A percentile compares a stretch with the other conserved stretches of the same genome.
phyloP scores from a whole-genome alignment of 1,140 invertebrate genomes.

The Parasteatoda tepidariorum region DNA sequence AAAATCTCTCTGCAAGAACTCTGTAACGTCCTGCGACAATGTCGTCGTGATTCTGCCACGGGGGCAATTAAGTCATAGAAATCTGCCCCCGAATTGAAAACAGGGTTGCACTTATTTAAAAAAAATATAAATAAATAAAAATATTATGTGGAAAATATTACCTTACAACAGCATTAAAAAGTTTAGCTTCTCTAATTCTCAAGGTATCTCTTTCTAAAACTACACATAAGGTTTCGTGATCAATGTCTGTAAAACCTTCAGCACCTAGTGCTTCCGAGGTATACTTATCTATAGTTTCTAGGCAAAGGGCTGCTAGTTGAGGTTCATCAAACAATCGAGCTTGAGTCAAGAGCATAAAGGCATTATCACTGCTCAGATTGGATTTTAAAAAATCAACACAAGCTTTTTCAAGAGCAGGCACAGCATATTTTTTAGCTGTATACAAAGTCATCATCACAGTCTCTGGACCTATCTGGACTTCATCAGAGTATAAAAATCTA shows the following conservation, averaged over 20 bases:
- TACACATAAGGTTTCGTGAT: conserved; percentile 82
- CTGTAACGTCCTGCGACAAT: too few relatives aligned
- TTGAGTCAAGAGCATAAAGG: conserved; percentile 84
- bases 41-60: too few relatives aligned
- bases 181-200: conserved; percentile 82
- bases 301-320: conserved; percentile 80
- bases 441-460: conserved; percentile 89
- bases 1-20: too few relatives aligned
- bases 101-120: too few relatives aligned
- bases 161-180: conserved; percentile 77
- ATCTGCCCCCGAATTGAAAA: too few relatives aligned
- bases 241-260: conserved; percentile 89
- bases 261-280: conserved; percentile 83
- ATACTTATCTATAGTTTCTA: conserved; percentile 88
- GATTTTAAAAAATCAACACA: conserved; percentile 87
- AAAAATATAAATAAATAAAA: too few relatives aligned
- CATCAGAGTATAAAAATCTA: conserved; percentile 84
- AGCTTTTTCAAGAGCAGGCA: conserved; percentile 83
- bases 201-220: conserved; percentile 87
- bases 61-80: too few relatives aligned
- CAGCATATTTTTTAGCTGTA: conserved; percentile 89
- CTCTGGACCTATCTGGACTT: conserved; percentile 86
- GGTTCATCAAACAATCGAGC: conserved; percentile 86
- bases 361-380: conserved; percentile 84
- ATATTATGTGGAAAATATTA: too few relatives aligned